A percentile compares a stretch with the other conserved stretches of the same genome.
Evolutionary conservation across 2,113 vertebrate species (phyloP).

Genomic region (Takifugu flavidus): DNA sequence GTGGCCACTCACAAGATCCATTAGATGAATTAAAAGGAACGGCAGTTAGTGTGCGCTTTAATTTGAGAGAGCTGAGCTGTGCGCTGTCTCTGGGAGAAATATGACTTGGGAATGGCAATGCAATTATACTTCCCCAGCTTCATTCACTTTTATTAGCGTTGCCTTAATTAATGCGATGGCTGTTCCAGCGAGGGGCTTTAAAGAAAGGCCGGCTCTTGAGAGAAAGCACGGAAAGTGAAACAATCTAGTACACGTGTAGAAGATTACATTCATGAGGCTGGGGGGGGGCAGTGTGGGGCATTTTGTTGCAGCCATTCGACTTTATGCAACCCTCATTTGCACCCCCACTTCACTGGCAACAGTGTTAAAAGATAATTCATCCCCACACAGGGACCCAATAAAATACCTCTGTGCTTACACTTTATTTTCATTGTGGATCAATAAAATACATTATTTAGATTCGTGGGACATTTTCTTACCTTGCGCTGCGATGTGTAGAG

Average conservation of each 20-base stretch:
- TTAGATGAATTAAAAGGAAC: constrained; percentile 74
- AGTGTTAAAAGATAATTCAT: neutral
- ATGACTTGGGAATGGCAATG: constrained; percentile 55
- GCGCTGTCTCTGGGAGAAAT: constrained; percentile 43
- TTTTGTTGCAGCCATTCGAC: constrained; percentile 13
- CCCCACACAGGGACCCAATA: neutral
- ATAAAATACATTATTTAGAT: neutral
- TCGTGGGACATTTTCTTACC: constrained; percentile 64
- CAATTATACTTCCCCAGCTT: constrained; percentile 57
- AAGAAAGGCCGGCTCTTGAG: constrained; percentile 22
- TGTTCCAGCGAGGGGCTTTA: constrained; percentile 23
- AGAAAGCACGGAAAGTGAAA: constrained; percentile 2
- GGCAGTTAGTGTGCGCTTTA: constrained; percentile 48
- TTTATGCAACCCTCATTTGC: constrained; percentile 17
- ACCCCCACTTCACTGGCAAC: no score
- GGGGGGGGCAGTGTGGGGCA: constrained; percentile 8
- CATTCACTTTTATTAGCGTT: constrained; percentile 48
- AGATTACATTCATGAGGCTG: constrained; percentile 26
- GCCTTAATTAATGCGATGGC: constrained; percentile 49
- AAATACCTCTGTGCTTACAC: neutral
- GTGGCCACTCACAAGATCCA: constrained; percentile 57
- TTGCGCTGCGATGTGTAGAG: constrained; percentile 91
- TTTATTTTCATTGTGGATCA: neutral
- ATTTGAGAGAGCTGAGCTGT: constrained; percentile 57
- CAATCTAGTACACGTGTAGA: constrained; percentile 27